Percentiles rank a stretch among this genome's conserved stretches.
Conservation (phyloP, 2,797 vertebrate species). For the Rallus crepitans region DNA sequence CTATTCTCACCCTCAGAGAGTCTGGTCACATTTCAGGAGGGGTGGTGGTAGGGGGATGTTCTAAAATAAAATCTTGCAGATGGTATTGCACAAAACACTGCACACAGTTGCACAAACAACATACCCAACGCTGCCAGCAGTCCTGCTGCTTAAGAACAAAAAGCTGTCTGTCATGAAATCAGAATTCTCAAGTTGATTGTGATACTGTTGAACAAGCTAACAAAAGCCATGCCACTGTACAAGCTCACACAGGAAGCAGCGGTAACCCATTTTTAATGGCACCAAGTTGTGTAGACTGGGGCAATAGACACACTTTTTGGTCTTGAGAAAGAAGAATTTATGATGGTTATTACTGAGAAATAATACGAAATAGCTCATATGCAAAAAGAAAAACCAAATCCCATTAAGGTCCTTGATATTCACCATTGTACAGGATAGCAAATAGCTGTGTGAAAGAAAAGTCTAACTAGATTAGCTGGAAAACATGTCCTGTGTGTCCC, state of each 20-base stretch:
- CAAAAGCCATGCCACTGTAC: neutral
- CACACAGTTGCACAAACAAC: neutral
- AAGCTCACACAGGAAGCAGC: neutral
- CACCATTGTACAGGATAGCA: neutral
- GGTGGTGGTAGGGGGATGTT: fast-evolving
- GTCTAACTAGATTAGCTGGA: neutral
- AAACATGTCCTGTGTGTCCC: neutral
- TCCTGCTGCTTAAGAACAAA: constrained; percentile 21
- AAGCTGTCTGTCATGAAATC: neutral
- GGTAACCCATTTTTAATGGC: neutral
- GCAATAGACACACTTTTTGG: neutral
- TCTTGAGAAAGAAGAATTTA: neutral
- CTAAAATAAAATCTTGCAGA: constrained; percentile 16
- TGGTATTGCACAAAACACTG: neutral
- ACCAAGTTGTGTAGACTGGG: neutral
- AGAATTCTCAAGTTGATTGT: neutral
- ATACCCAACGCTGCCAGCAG: neutral
- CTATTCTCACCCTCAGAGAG: neutral
- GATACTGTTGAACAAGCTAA: neutral
- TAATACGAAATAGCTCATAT: neutral
- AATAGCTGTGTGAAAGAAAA: neutral
- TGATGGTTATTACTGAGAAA: neutral
- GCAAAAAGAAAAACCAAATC: neutral
- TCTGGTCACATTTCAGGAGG: neutral
- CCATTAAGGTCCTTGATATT: neutral